A percentile compares a stretch with the other conserved stretches of the same genome.
These are phyloP conservation scores for Amblyteles armatorius DNA, from an alignment of 2,888 invertebrate genomes.

Conservation along the genomic window DNA sequence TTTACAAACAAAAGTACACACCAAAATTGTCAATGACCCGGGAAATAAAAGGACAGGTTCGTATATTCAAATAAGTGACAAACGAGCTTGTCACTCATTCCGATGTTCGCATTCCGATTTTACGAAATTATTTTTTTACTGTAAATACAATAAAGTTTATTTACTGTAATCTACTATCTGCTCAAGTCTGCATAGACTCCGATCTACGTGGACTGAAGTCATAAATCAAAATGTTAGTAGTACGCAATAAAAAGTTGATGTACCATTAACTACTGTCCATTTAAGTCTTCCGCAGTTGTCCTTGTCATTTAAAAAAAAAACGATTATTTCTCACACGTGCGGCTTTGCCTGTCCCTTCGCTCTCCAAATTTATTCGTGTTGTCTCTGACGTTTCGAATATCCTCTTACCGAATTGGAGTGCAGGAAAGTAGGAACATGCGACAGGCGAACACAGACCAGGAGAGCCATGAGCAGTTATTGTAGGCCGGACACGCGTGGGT, in stretches of 20 bases:
- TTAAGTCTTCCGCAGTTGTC: background rate
- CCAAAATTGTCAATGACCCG: too few relatives aligned
- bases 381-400: constrained; percentile 9
- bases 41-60: too few relatives aligned
- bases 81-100: too few relatives aligned
- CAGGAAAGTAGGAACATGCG: constrained; percentile 45
- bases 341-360: background rate
- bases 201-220: background rate
- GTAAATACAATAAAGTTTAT: background rate
- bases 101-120: too few relatives aligned
- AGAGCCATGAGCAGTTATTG: constrained; percentile 52
- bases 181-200: background rate
- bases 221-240: background rate
- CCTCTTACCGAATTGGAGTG: constrained; percentile 36
- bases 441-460: background rate
- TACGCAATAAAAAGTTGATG: background rate
- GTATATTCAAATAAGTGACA: too few relatives aligned
- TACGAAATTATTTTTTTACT: too few relatives aligned
- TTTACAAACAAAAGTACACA: too few relatives aligned
- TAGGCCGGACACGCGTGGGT: constrained; percentile 65
- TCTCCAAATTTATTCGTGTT: background rate
- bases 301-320: background rate
- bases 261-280: background rate
- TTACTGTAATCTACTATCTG: background rate
- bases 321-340: background rate